A percentile compares a stretch with the other conserved stretches of the same genome.
Conservation (phyloP, 2,797 vertebrate species). For the Setipinna tenuifilis region DNA sequence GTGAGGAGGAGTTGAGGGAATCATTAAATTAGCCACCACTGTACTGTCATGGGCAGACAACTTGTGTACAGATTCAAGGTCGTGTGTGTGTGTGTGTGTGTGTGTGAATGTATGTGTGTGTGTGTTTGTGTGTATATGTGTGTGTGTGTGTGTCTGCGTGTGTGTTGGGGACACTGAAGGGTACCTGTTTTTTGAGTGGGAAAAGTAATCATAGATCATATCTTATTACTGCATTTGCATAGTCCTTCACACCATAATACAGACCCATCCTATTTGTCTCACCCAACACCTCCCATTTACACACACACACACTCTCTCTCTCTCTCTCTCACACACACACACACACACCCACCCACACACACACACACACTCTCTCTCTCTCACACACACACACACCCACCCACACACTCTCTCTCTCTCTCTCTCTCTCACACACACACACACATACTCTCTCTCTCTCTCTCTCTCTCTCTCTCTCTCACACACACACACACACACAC, state of each 20-base stretch:
- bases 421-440: too few relatives aligned
- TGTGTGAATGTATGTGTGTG: background rate
- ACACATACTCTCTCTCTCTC: too few relatives aligned
- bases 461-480: too few relatives aligned
- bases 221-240: conserved; percentile 13
- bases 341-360: too few relatives aligned
- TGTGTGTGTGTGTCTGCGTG: too few relatives aligned
- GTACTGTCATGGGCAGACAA: too few relatives aligned
- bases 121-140: background rate
- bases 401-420: too few relatives aligned
- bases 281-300: too few relatives aligned
- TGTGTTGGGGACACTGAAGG: background rate
- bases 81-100: conserved; percentile 2
- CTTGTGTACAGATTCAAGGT: too few relatives aligned
- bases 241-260: background rate
- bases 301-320: background rate
- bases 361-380: too few relatives aligned
- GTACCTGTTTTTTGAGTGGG: conserved; percentile 7
- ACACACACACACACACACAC: background rate
- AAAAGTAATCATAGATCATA: conserved; percentile 13
- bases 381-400: too few relatives aligned
- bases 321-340: too few relatives aligned
- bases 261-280: background rate
- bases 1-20: background rate
- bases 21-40: conserved; percentile 11